Evolutionary conservation across 2,888 invertebrate species (phyloP).

Genomic region (Cryptocephalus moraei): DNA sequence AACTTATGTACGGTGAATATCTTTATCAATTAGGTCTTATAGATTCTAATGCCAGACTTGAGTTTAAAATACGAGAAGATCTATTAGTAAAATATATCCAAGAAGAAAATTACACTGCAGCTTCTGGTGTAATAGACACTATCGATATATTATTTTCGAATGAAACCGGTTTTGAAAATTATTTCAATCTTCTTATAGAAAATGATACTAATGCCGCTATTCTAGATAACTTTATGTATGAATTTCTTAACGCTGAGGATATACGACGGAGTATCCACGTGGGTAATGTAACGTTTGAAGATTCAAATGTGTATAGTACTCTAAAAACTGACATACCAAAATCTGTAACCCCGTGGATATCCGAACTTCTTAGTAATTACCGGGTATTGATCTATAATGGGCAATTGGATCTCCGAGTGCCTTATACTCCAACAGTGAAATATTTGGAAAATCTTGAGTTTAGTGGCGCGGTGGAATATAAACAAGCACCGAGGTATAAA

Average conservation of each 20-base stretch:
- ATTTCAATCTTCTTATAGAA: background rate
- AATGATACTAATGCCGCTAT: no score
- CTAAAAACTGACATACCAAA: background rate
- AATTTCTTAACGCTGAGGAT: background rate
- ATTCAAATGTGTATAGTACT: background rate
- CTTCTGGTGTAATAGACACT: background rate
- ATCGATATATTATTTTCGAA: background rate
- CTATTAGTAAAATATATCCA: background rate
- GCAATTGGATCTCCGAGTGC: background rate
- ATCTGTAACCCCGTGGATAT: background rate
- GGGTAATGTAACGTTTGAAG: background rate
- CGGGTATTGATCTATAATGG: background rate
- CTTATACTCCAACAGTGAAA: background rate
- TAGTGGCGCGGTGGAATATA: background rate
- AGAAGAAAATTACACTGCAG: background rate
- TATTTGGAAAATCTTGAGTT: background rate
- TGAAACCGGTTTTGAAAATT: background rate
- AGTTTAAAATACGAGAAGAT: background rate
- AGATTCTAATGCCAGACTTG: background rate
- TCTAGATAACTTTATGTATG: background rate
- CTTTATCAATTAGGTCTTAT: background rate
- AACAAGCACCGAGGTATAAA: background rate
- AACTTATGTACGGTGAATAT: background rate
- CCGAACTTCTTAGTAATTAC: background rate
- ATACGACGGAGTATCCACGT: background rate